Base-by-base conservation (phyloP, 2,888 invertebrate genomes). In the Xestia xanthographa region DNA sequence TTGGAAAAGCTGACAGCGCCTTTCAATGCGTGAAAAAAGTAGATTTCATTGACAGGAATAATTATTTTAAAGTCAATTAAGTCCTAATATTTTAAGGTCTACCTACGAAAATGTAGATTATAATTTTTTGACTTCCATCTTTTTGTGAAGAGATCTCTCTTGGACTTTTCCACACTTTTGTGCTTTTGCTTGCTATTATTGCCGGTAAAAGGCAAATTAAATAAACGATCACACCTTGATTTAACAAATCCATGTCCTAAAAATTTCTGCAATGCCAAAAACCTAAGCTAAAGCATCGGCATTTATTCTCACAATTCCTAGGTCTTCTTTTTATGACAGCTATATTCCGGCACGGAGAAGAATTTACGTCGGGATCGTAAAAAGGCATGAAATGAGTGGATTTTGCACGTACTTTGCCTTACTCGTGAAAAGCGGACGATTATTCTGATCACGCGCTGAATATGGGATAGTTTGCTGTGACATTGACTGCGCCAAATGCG, bases 391-490 rank as follows among this genome's bases (percentile, higher is more conserved):
- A 87, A 86, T 86, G 87, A 86, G 87, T 81, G 77, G 85, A 84
- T 86, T 86, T 83, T 75, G 85, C 87, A 88, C 87, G 86, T 79
- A 78, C 79, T 82, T 68, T 77, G 75, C 72, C 50, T 75, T 69
- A 75, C 56, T 85, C 79, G 82, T 75, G 84, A 71, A 83, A 80
- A 74, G 67, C 78, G 38, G 71, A 3, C 68, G 85, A 79, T 74
- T 66, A 87, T 87, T 86, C 87, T 43, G 66, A 82, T 83, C 88
- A 87, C 88, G 87, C 78, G 43, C 78, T 66, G 68, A 74, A 86
- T 85, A 87, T 86, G 77, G 86, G 88, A 86, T 86, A 87, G 83
- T 87, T 83, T 80, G 80, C 75, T 65, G 81, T 86, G 88, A 84
- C 87, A 87, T 84, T 82, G 84, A 84, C 82, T 77, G 86, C 78